phyloP scores from a whole-genome alignment of 2,888 invertebrate genomes.

The Deilephila elpenor region DNA sequence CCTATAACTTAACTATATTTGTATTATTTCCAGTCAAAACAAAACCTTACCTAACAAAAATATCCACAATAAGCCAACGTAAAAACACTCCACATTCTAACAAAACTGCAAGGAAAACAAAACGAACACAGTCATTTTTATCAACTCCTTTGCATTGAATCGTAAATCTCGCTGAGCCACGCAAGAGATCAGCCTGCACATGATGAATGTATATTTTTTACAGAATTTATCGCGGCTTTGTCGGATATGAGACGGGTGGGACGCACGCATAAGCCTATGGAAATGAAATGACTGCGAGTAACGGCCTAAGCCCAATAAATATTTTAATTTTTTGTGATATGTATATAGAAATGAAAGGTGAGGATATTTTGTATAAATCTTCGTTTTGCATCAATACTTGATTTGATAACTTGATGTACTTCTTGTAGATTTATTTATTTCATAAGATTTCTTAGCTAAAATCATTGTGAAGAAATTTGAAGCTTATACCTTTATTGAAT shows the following conservation, averaged over 20 bases:
- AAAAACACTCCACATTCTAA: not conserved
- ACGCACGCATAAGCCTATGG: constrained; percentile 19
- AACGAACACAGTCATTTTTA: constrained; percentile 11
- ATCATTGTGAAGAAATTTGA: too few relatives aligned
- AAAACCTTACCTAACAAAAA: not conserved
- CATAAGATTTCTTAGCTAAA: too few relatives aligned
- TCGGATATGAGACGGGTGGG: constrained; percentile 19
- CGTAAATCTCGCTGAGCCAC: constrained; percentile 76
- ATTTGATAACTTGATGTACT: too few relatives aligned
- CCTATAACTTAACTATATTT: too few relatives aligned
- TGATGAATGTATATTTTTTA: constrained; percentile 77
- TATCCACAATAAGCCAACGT: not conserved
- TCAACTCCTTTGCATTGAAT: constrained; percentile 41
- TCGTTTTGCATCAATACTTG: too few relatives aligned
- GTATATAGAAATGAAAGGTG: not conserved
- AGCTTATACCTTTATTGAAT: too few relatives aligned
- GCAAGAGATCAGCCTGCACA: constrained; percentile 67
- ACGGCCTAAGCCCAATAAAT: constrained; percentile 12
- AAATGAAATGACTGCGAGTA: constrained; percentile 27
- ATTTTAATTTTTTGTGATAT: not conserved
- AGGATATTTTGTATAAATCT: not conserved
- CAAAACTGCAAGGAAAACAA: constrained; percentile 11
- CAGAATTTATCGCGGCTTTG: constrained; percentile 56
- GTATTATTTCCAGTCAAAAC: too few relatives aligned
- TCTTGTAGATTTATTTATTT: too few relatives aligned